Evolutionary conservation across 2,797 vertebrate genomes (phyloP).

Genomic region (Margarornis squamiger): DNA sequence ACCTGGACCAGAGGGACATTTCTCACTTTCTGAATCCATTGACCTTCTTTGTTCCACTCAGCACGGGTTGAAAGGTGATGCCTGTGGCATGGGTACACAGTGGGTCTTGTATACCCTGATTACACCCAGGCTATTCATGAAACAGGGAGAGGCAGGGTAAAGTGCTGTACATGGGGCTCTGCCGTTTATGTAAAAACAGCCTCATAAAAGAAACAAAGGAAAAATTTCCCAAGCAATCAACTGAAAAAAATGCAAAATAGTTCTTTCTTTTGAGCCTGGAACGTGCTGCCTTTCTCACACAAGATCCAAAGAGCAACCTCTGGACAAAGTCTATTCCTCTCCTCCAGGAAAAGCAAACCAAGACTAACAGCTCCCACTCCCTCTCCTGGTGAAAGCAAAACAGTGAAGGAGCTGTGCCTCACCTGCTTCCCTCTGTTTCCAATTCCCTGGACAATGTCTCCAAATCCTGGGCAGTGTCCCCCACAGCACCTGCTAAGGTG

Average conservation of each 20-base stretch:
- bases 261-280: not conserved
- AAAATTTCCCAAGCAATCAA: not conserved
- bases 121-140: not conserved
- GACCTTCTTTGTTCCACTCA: not conserved
- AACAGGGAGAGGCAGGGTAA: not conserved
- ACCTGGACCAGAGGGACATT: not conserved
- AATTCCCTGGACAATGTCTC: not conserved
- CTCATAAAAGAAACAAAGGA: not conserved
- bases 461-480: not conserved
- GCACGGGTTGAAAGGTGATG: not conserved
- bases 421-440: not conserved
- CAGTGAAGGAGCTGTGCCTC: not conserved
- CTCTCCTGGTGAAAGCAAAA: not conserved
- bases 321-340: not conserved
- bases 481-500: fast-evolving
- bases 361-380: not conserved
- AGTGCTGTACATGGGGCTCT: not conserved
- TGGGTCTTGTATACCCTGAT: not conserved
- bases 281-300: not conserved
- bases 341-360: not conserved
- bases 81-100: not conserved
- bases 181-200: not conserved
- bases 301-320: not conserved
- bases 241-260: not conserved
- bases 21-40: not conserved